Evolutionary conservation across 2,888 invertebrate species (phyloP).

Genomic region (Apoda limacodes): DNA sequence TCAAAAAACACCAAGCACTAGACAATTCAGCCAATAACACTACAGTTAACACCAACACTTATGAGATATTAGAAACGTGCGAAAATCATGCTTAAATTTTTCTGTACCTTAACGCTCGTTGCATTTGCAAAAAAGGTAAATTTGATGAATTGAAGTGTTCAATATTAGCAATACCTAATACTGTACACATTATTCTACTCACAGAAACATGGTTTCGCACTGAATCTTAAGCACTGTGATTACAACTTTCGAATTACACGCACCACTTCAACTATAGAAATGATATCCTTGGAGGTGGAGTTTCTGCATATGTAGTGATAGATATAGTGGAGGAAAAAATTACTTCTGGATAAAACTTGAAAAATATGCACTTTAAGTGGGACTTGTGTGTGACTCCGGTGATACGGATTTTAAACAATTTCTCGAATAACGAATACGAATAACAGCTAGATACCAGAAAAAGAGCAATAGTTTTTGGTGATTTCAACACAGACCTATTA

Average conservation of each 20-base stretch:
- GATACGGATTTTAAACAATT: constrained; percentile 10
- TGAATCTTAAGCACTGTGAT: neutral
- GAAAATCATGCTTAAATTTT: constrained; percentile 1
- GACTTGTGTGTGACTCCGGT: constrained; percentile 8
- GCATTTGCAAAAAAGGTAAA: constrained; percentile 9
- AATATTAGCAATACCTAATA: constrained; percentile 4
- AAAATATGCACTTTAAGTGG: constrained; percentile 7
- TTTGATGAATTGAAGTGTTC: constrained; percentile 4
- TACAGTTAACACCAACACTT: constrained; percentile 1
- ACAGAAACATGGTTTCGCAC: constrained; percentile 6
- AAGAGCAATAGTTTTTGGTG: constrained; percentile 14
- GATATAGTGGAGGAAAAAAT: constrained; percentile 8
- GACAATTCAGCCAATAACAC: neutral
- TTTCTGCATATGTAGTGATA: constrained; percentile 9
- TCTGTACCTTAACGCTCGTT: constrained; percentile 9
- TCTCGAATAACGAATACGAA: constrained; percentile 5
- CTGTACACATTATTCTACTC: constrained; percentile 3
- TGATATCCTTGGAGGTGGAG: constrained; percentile 7
- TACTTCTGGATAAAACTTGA: constrained; percentile 10
- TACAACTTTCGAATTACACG: neutral
- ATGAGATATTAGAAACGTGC: constrained; percentile 2
- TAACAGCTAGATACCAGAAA: constrained; percentile 7
- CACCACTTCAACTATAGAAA: constrained; percentile 4
- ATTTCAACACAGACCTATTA: constrained; percentile 13
- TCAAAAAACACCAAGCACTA: constrained; percentile 7